Evolutionary conservation across 2,888 invertebrate genomes (phyloP).

Genomic region (Embidobia sp.): DNA sequence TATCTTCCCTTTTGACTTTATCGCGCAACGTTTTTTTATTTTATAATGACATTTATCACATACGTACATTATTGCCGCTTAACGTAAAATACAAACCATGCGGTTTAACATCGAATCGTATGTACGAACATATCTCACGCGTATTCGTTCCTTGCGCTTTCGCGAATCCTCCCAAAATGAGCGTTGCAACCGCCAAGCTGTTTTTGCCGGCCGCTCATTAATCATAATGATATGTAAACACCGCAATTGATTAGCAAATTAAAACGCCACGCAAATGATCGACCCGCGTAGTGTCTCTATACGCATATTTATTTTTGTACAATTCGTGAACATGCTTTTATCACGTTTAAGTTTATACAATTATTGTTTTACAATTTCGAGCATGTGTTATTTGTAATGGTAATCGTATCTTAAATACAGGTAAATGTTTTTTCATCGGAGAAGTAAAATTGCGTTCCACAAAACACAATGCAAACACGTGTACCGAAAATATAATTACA

Average conservation of each 20-base stretch:
- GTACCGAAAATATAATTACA: too few species aligned
- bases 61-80: slow-evolving; percentile 64
- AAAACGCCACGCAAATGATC: slow-evolving; percentile 10
- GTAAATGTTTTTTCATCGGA: too few species aligned
- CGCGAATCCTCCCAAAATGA: slow-evolving; percentile 19
- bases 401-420: too few species aligned
- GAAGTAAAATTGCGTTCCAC: too few species aligned
- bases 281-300: neutral
- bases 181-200: neutral
- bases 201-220: slow-evolving; percentile 30
- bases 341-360: slow-evolving; percentile 8
- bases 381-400: neutral
- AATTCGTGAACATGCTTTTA: slow-evolving; percentile 14
- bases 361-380: slow-evolving; percentile 17
- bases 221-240: slow-evolving; percentile 49
- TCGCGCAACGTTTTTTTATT: slow-evolving; percentile 42
- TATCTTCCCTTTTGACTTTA: slow-evolving; percentile 54
- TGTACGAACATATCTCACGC: slow-evolving; percentile 35
- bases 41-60: slow-evolving; percentile 63
- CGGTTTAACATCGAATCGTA: slow-evolving; percentile 27
- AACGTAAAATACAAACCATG: slow-evolving; percentile 54
- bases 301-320: slow-evolving; percentile 23
- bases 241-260: slow-evolving; percentile 25
- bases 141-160: slow-evolving; percentile 15
- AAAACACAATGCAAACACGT: too few species aligned